A percentile compares a stretch with the other conserved stretches of the same genome.
Evolutionary conservation across 2,797 vertebrate genomes (phyloP).

Genomic region (Lacerta bilineata): DNA sequence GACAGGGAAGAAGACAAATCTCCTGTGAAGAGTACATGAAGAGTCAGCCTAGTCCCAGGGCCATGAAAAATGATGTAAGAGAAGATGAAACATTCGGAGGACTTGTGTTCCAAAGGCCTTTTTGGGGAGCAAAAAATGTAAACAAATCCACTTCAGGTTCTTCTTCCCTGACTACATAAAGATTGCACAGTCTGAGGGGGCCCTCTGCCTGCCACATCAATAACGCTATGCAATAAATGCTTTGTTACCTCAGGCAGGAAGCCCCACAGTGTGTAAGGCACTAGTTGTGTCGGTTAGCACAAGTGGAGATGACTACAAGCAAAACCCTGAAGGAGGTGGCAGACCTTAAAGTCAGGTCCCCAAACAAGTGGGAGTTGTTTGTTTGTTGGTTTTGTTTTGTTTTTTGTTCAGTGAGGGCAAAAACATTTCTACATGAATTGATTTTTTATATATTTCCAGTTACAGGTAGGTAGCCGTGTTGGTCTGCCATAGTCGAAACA

Average conservation of each 20-base stretch:
- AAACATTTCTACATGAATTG: background rate
- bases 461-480: too few relatives aligned
- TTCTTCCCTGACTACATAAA: background rate
- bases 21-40: background rate
- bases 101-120: background rate
- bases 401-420: background rate
- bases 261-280: background rate
- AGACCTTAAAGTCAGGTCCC: too few relatives aligned
- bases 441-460: background rate
- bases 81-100: background rate
- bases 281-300: background rate
- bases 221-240: background rate
- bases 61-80: background rate
- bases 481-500: too few relatives aligned
- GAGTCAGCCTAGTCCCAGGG: fast-evolving
- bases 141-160: background rate
- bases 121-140: background rate
- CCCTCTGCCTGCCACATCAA: conserved; percentile 63
- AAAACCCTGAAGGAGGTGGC: background rate
- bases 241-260: background rate
- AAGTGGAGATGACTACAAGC: background rate
- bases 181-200: conserved; percentile 36
- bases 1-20: background rate
- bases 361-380: background rate
- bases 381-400: too few relatives aligned